These are phyloP conservation scores for Rhopalosiphum maidis DNA, from an alignment of 1,140 invertebrate genomes.

Conservation along the genomic window DNA sequence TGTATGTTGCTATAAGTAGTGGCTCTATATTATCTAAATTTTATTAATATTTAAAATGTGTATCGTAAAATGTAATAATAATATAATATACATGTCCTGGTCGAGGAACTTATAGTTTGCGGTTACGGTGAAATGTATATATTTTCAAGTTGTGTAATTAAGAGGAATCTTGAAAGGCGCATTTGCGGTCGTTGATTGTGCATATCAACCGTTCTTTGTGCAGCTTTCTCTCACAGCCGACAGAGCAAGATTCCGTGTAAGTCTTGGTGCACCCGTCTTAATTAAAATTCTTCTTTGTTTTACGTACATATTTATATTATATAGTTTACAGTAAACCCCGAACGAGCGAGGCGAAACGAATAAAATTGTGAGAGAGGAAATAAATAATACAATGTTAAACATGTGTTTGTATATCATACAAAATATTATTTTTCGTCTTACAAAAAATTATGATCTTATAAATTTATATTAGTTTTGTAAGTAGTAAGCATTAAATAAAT, in stretches of 20 bases:
- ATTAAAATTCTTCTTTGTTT: conserved; percentile 56
- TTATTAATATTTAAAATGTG: not conserved
- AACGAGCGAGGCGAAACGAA: not conserved
- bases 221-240: not conserved
- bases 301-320: not conserved
- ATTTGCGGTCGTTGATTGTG: conserved; percentile 52
- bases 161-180: conserved; percentile 55
- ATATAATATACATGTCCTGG: not conserved
- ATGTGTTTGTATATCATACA: not conserved
- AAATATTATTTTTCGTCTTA: not conserved
- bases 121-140: not conserved
- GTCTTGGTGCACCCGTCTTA: conserved; percentile 23
- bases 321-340: not conserved
- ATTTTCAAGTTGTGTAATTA: conserved; percentile 53
- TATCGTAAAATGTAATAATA: not conserved
- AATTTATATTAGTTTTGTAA: not conserved
- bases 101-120: not conserved
- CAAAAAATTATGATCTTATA: not conserved
- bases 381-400: not conserved
- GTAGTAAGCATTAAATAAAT: not conserved
- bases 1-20: not conserved
- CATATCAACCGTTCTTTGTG: conserved; percentile 47
- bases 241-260: conserved; percentile 14
- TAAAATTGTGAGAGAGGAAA: not conserved
- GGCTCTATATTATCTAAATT: not conserved